Base-by-base conservation (phyloP, 1,140 invertebrate species). In the Asbolus verrucosus region DNA sequence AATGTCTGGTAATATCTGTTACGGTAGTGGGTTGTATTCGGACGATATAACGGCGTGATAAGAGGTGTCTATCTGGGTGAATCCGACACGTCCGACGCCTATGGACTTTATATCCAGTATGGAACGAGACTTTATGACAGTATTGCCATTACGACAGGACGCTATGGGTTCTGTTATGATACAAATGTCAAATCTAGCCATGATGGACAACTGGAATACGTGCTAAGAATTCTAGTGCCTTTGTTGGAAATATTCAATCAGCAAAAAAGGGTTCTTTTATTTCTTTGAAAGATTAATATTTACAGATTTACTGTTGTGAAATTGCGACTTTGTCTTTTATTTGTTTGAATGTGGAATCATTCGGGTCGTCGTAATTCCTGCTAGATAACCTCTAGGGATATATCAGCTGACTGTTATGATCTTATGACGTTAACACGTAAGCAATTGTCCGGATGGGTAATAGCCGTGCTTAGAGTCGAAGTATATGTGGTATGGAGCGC, bases 351-450 rank as follows among this genome's bases (percentile, higher is more conserved):
- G 62, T 65, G 43, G 16, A 54, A 43, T 46, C 41, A 27, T 38
- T 30, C 13, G 13, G 19, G 16, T 6, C 39, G 27, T 65, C 27
- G 65, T 50, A 67, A 46, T 43, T 67, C 39, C 24, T 16, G 21
- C 41, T 30, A 65, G 36, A 46, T 65, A 24, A 67, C 41, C 41
- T 67, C 27, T 15, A 16, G 27, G 19, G 24, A 31, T 50, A 38
- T 50, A 15, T 19, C 36, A 19, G 24, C 30, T 31, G 60, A 62
- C 60, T 38, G 31, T 62, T 68, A 68, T 67, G 65, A 43, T 50
- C 63, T 67, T 67, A 67, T 60, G 70, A 61, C 66, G 66, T 72
- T 69, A 72, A 63, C 70, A 72, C 70, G 60, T 72, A 39, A 43
- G 66, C 70, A 72, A 72, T 72, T 69, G 70, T 67, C 39, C 65